Evolutionary conservation across 2,888 invertebrate genomes (phyloP).

Genomic region (Amaurobius ferox): DNA sequence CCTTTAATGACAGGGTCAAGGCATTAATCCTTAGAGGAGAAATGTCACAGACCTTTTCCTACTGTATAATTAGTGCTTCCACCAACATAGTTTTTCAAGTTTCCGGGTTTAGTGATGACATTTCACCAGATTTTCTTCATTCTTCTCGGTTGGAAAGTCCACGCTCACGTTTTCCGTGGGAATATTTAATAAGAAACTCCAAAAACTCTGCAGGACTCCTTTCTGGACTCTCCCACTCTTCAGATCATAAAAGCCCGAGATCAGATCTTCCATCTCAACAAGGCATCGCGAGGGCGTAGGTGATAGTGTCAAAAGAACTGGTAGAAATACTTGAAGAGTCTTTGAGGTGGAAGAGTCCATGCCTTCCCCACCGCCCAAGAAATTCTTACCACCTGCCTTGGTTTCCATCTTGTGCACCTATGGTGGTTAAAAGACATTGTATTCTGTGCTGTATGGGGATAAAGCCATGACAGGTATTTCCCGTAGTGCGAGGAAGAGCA

Average conservation of each 20-base stretch:
- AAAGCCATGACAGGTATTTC: conserved; percentile 22
- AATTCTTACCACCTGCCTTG: conserved; percentile 57
- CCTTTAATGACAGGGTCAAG: too few species aligned
- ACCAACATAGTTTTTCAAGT: too few species aligned
- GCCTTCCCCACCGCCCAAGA: neutral
- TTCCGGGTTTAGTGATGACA: too few species aligned
- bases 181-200: conserved; percentile 12
- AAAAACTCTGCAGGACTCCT: neutral
- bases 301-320: neutral
- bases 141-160: too few species aligned
- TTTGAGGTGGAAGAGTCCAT: neutral
- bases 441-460: conserved; percentile 34
- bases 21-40: too few species aligned
- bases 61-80: too few species aligned
- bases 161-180: neutral
- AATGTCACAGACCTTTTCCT: too few species aligned
- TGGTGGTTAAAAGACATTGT: conserved; percentile 51
- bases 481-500: conserved; percentile 28
- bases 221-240: neutral
- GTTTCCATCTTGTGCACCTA: conserved; percentile 38
- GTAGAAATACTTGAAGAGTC: neutral
- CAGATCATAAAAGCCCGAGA: neutral
- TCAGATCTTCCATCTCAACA: neutral
- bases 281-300: neutral
- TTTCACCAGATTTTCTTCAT: too few species aligned